Evolutionary conservation across 2,888 invertebrate genomes (phyloP).

Genomic region (Lasioglossum malachurum): DNA sequence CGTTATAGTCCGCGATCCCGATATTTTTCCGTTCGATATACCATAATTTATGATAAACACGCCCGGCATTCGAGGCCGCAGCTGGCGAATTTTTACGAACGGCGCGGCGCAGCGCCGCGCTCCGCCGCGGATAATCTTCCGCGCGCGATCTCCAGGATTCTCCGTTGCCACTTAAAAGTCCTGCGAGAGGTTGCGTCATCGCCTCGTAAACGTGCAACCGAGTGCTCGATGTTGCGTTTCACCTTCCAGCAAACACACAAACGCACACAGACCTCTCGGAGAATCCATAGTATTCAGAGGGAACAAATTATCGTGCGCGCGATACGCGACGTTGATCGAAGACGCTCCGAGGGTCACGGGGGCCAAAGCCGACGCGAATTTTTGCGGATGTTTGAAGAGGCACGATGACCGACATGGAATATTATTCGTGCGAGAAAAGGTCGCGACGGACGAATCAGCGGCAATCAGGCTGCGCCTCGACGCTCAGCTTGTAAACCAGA

Average conservation of each 20-base stretch:
- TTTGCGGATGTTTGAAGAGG: slow-evolving; percentile 72
- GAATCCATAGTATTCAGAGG: slow-evolving; percentile 5
- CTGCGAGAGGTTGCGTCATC: slow-evolving; percentile 46
- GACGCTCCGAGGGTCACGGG: neutral
- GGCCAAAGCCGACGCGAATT: neutral
- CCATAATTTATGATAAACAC: slow-evolving; percentile 47
- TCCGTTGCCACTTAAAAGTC: slow-evolving; percentile 54
- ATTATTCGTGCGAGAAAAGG: slow-evolving; percentile 76
- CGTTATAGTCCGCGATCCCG: slow-evolving; percentile 11
- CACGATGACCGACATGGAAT: slow-evolving; percentile 66
- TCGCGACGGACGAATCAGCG: slow-evolving; percentile 74
- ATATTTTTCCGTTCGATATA: slow-evolving; percentile 4
- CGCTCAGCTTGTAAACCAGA: slow-evolving; percentile 69
- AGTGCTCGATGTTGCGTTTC: neutral
- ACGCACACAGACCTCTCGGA: neutral
- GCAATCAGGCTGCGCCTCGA: slow-evolving; percentile 76
- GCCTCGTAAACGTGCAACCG: slow-evolving; percentile 57
- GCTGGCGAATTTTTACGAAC: slow-evolving; percentile 56
- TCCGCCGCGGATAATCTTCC: slow-evolving; percentile 39
- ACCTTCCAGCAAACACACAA: neutral
- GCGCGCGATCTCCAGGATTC: slow-evolving; percentile 39
- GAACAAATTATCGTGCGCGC: neutral
- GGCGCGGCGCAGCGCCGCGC: neutral
- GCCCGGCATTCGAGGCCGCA: slow-evolving; percentile 28
- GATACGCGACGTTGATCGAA: neutral